Base-by-base conservation (phyloP, 2,797 vertebrate species). In the Lates japonicus region DNA sequence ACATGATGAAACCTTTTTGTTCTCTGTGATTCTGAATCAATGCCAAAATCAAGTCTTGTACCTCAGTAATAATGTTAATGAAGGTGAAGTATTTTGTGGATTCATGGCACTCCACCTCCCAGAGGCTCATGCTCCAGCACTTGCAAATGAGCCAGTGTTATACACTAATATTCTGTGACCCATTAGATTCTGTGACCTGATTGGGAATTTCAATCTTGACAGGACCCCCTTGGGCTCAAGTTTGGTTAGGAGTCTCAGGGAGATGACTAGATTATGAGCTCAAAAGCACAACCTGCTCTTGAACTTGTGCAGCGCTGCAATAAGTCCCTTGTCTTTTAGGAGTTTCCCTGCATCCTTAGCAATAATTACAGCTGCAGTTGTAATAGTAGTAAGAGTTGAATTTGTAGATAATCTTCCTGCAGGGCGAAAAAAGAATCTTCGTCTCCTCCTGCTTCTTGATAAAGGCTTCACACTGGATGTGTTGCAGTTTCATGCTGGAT, bases 331-430 rank as follows among this genome's bases (percentile, higher is more conserved):
- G 58, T 59, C 61, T n/a, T 31, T 57, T n/a, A 51, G 31, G 39
- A n/a, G 66, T 12, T 46, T 66, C 60, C 52, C 52, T 31, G 37
- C 61, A 54, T 48, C 42, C 39, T 51, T 5, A 22, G 33, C 44
- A 54, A 29, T 49, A 52, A 44, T 79, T 68, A 42, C 1, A 16
- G 46, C 48, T 70, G 46, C 16, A 52, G 49, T 46, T 58, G 22
- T 12, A 11, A n/a, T 39, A 49, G 63, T 35, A 58, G 41, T 59
- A 25, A 74, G 44, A 64, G 14, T 62, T n/a, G 60, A 44, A 42
- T 54, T 12, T 69, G 52, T 16, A 9, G 33, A 41, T 68, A 35
- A 80, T 59, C 62, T 52, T 68, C 64, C 76, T 51, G n/a, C 54
- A 58, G 80, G 48, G 48, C 42, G 4, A 9, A 52, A 19, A 51